Evolutionary conservation across 2,113 vertebrate genomes (phyloP).

Genomic region (Ictalurus punctatus): DNA sequence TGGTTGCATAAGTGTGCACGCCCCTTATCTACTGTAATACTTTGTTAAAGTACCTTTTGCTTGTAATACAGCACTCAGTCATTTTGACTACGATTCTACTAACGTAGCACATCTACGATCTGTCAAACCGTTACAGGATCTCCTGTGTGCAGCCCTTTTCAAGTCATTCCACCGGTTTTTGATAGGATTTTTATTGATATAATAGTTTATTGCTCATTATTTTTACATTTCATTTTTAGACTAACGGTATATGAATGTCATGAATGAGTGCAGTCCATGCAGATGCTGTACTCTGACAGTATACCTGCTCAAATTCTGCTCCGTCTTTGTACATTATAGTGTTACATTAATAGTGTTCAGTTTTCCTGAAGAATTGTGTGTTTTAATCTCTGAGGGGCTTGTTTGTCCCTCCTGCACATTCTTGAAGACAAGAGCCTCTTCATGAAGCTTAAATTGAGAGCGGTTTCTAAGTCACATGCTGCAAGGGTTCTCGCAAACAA

Average conservation of each 20-base stretch:
- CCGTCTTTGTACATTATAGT: background rate
- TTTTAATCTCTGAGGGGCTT: background rate
- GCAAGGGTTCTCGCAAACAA: conserved; percentile 6
- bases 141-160: background rate
- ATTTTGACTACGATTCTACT: background rate
- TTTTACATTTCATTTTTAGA: background rate
- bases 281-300: background rate
- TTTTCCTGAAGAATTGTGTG: background rate
- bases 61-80: background rate
- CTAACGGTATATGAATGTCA: too few species aligned
- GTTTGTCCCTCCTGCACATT: conserved; percentile 38
- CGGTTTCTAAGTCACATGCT: conserved; percentile 57
- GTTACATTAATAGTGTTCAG: background rate
- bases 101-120: background rate
- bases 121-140: background rate
- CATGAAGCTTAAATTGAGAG: conserved; percentile 51
- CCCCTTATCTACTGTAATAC: too few species aligned
- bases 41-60: background rate
- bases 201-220: background rate
- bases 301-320: background rate
- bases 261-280: background rate
- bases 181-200: too few species aligned
- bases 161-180: background rate
- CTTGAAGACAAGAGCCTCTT: conserved; percentile 51
- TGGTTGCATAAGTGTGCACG: too few species aligned